Conservation (phyloP, 2,797 vertebrate species). For the Semotilus atromaculatus region DNA sequence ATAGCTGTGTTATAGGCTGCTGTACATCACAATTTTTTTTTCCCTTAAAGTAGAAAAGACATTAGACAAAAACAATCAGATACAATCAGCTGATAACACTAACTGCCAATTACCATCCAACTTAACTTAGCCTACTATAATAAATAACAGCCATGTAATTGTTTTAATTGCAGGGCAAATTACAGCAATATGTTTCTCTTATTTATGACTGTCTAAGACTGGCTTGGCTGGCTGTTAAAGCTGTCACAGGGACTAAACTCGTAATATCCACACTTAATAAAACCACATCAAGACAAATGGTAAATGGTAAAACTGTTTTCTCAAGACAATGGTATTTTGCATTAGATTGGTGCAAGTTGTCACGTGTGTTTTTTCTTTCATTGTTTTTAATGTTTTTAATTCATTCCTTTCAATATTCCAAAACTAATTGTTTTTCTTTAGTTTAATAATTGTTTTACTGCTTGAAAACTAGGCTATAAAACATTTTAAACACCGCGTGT, state of each 20-base stretch:
- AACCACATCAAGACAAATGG: neutral
- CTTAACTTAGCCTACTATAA: neutral
- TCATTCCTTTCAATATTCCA: neutral
- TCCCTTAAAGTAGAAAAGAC: neutral
- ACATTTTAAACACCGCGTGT: neutral
- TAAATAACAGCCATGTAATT: slow-evolving; percentile 27
- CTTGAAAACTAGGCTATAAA: neutral
- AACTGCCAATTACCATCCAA: neutral
- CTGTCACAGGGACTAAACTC: neutral
- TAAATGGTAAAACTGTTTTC: too few species aligned
- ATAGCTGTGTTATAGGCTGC: too few species aligned
- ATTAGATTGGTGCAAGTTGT: neutral
- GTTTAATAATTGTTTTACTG: neutral
- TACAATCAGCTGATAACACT: slow-evolving; percentile 9
- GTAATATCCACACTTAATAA: neutral
- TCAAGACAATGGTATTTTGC: neutral
- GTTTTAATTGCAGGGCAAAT: slow-evolving; percentile 38
- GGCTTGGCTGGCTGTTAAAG: neutral
- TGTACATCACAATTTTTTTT: neutral
- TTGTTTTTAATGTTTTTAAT: neutral
- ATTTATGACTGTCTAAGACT: slow-evolving; percentile 32
- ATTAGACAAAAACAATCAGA: neutral
- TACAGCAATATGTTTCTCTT: slow-evolving; percentile 8
- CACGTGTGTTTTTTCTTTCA: neutral
- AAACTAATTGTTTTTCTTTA: neutral